Evolutionary conservation across 1,140 invertebrate genomes (phyloP), one percentile per base, ranked within the genome.

Genomic region (Palaemon carinicauda): DNA sequence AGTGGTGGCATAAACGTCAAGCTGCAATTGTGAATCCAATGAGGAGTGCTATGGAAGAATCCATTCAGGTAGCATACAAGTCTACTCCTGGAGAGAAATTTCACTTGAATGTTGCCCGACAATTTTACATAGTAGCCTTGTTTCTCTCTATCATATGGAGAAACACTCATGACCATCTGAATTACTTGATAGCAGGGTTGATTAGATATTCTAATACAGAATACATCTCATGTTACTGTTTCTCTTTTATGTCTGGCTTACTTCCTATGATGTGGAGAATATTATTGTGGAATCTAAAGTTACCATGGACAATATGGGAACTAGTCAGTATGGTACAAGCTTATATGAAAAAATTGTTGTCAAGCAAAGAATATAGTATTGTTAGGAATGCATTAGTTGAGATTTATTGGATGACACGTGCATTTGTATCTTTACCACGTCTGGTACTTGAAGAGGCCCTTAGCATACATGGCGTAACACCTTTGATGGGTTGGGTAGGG

Each of bases 361-460:
- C 65, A 21, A 86, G 77, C 41, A 27, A 79, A 21, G 77, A 86
- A 51, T 41, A 15, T 10, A 17, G 17, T 50, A 31, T 86, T 15
- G 51, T 80, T 51, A 27, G 71, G 17, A 71, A 75, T 3, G 88
- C 85, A 3, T 19, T 71, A 29, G 50, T 89, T 21, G 88, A 89
- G 69, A 31, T 82, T 10, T 89, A 83, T 54, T 89, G 88, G 88
- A 85, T 89, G 77, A 29, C 81, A 1, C 73, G 88, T 24, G 88
- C 88, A 24, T 65, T 89, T 3, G 65, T 89, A 15, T 71, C 84
- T 7, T 71, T 89, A 33, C 88, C 88, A 17, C 54, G 88, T 24
- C 84, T 89, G 14, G 33, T 87, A 50, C 75, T 89, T n/a, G 86
- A 85, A 56, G 88, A 88, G 71, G 60, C 79, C 24, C 41, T 87